Conservation (phyloP, 2,888 invertebrate genomes). For the Melieria omissa region DNA sequence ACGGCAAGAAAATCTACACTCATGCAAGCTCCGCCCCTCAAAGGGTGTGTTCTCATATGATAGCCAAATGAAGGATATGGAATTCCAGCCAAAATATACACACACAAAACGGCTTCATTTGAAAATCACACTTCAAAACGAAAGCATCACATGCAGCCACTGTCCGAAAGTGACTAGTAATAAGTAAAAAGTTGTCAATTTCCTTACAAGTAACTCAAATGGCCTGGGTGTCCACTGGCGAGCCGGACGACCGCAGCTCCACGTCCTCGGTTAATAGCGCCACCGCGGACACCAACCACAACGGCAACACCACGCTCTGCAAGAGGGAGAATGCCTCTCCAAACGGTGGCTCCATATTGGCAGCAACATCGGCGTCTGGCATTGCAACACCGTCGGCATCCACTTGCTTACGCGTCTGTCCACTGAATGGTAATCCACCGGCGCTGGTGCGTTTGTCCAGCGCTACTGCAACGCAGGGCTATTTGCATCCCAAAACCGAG, state of each 20-base stretch:
- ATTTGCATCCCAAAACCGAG: constrained; percentile 58
- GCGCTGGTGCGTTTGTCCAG: constrained; percentile 36
- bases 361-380: constrained; percentile 37
- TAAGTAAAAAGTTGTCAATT: constrained; percentile 1
- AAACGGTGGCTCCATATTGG: background rate
- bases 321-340: constrained; percentile 31
- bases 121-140: constrained; percentile 15
- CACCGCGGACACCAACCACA: background rate
- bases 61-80: background rate
- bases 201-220: constrained; percentile 3
- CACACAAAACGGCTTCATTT: constrained; percentile 36
- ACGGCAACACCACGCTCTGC: background rate
- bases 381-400: constrained; percentile 44
- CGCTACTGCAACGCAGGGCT: background rate
- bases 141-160: background rate
- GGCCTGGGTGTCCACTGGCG: constrained; percentile 26
- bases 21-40: constrained; percentile 43
- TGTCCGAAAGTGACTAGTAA: too few species aligned
- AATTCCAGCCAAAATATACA: constrained; percentile 31
- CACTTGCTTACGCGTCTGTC: background rate
- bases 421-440: constrained; percentile 39
- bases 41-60: constrained; percentile 28
- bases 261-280: constrained; percentile 23
- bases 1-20: constrained; percentile 32
- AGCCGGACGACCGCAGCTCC: constrained; percentile 34